Conservation (phyloP, 1,140 invertebrate species). For the Scaptomyza graminum region DNA sequence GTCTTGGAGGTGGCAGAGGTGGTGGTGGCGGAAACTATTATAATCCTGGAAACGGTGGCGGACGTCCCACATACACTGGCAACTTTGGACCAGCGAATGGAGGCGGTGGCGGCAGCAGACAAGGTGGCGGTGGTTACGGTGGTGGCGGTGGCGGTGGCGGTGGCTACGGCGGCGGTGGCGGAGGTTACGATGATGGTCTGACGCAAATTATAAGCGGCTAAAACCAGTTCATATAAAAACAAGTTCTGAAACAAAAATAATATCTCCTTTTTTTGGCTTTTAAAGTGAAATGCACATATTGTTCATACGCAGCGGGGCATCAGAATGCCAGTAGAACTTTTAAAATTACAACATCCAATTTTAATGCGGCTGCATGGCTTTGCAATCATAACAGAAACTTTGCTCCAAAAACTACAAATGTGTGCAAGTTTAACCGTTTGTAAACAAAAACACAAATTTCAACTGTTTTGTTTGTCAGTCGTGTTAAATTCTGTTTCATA, state of each 20-base stretch:
- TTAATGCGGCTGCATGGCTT: constrained; percentile 3
- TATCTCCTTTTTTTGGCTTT: background rate
- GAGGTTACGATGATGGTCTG: constrained; percentile 26
- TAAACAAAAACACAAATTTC: background rate
- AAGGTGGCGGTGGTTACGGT: constrained; percentile 6
- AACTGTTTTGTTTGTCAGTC: no score
- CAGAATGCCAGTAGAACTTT: constrained; percentile 9
- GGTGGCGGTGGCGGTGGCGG: constrained; percentile 27
- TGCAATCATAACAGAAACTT: background rate
- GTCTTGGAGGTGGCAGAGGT: background rate
- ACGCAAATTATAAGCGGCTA: constrained; percentile 64
- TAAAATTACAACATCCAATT: constrained; percentile 10
- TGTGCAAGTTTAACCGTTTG: background rate
- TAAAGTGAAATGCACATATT: background rate
- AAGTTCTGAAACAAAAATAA: constrained; percentile 1
- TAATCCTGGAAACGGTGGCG: constrained; percentile 37
- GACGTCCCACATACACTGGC: constrained; percentile 64
- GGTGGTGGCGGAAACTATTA: constrained; percentile 30
- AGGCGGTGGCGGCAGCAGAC: constrained; percentile 21
- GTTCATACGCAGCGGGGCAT: constrained; percentile 2
- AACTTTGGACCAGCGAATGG: constrained; percentile 61
- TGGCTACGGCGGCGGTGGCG: constrained; percentile 4
- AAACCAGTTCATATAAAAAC: constrained; percentile 9
- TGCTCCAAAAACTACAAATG: background rate
- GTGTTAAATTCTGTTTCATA: no score